Percentiles rank a stretch among this genome's conserved stretches.
Evolutionary conservation across 2,888 invertebrate species (phyloP).

Genomic region (Teinopalpus imperialis): DNA sequence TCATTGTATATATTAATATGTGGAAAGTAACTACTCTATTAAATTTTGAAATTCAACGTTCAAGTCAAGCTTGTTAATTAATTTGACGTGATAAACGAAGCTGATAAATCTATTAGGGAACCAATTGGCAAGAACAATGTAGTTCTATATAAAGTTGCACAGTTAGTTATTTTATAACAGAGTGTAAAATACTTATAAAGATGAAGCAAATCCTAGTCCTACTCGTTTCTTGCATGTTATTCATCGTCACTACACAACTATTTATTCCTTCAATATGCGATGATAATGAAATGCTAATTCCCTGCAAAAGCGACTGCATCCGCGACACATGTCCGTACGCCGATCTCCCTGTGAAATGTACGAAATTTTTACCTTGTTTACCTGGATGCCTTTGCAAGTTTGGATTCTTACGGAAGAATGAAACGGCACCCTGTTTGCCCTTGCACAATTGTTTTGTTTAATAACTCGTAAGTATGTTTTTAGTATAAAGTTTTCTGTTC

Average conservation of each 20-base stretch:
- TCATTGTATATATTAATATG: too few relatives aligned
- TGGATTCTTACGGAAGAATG: slow-evolving; percentile 10
- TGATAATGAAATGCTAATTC: too few relatives aligned
- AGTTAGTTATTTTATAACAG: too few relatives aligned
- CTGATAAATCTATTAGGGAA: background rate
- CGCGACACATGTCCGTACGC: background rate
- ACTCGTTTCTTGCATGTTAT: background rate
- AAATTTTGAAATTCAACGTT: too few relatives aligned
- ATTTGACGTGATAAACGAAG: background rate
- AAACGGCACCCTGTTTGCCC: background rate
- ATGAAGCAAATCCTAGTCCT: slow-evolving; percentile 6
- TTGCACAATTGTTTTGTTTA: too few relatives aligned
- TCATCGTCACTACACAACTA: too few relatives aligned
- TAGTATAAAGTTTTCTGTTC: too few relatives aligned
- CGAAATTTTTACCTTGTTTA: background rate
- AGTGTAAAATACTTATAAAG: background rate
- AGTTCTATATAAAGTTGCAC: background rate
- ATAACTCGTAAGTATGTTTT: background rate
- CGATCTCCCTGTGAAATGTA: too few relatives aligned
- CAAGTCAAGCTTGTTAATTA: background rate
- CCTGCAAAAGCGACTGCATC: slow-evolving; percentile 9
- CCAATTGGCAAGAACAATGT: background rate
- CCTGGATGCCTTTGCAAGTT: slow-evolving; percentile 3
- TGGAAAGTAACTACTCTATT: too few relatives aligned
- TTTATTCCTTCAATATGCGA: too few relatives aligned